phyloP scores from a whole-genome alignment of 1,140 invertebrate species.

The Hypothenemus hampei region DNA sequence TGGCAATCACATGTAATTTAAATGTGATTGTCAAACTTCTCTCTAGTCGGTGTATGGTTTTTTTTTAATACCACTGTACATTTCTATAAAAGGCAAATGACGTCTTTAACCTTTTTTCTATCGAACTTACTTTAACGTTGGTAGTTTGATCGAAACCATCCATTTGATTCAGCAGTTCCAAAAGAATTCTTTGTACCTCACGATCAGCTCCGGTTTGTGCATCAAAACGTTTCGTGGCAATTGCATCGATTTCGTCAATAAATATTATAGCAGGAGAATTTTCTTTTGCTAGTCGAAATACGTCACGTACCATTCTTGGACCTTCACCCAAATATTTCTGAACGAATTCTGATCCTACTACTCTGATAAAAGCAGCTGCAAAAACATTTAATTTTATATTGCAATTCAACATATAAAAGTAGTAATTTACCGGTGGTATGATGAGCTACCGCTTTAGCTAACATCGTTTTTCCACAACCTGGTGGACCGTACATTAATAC shows the following conservation, averaged over 20 bases:
- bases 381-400: constrained; percentile 27
- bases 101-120: too few species aligned
- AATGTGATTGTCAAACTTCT: background rate
- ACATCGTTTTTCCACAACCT: constrained; percentile 96
- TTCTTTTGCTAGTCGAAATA: constrained; percentile 97
- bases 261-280: constrained; percentile 99
- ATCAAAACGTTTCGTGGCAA: constrained; percentile 97
- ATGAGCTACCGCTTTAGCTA: constrained; percentile 98
- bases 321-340: constrained; percentile 99
- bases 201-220: constrained; percentile 98
- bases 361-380: constrained; percentile 92
- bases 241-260: constrained; percentile 98
- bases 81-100: background rate
- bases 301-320: constrained; percentile 98
- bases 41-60: too few species aligned
- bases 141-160: constrained; percentile 99
- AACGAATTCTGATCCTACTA: constrained; percentile 99
- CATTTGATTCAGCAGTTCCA: constrained; percentile 99
- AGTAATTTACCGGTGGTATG: constrained; percentile 77
- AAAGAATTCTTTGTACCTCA: constrained; percentile 96
- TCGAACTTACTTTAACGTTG: constrained; percentile 96
- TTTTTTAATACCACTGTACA: background rate
- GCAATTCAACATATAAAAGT: background rate
- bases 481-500: constrained; percentile 99
- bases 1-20: too few species aligned